Conservation (phyloP, 2,797 vertebrate genomes). For the Chelon labrosus region DNA sequence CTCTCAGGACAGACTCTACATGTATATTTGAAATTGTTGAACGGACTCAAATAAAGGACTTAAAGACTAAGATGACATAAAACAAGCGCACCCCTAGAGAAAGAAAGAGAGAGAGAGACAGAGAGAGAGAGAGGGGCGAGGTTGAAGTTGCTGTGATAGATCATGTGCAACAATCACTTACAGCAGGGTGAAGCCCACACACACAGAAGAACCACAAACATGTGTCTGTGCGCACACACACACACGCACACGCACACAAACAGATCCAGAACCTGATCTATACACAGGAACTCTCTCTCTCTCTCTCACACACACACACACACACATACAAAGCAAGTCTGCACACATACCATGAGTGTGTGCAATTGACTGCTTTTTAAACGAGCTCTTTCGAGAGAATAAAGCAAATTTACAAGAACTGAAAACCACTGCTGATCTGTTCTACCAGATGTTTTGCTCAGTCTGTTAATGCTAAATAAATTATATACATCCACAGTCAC, state of each 20-base stretch:
- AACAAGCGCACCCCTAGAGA: conserved; percentile 15
- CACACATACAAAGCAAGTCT: too few species aligned
- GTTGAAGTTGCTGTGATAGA: conserved; percentile 41
- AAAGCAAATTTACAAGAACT: too few species aligned
- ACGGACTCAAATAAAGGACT: conserved; percentile 27
- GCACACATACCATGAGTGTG: too few species aligned
- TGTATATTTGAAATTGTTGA: conserved; percentile 1
- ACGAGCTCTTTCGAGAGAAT: too few species aligned
- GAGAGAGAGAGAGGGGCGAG: conserved; percentile 23
- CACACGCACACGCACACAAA: conserved; percentile 13
- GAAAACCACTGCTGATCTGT: too few species aligned
- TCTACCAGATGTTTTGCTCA: too few species aligned
- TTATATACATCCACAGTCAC: too few species aligned
- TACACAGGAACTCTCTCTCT: too few species aligned
- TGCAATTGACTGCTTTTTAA: too few species aligned
- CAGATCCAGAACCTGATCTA: too few species aligned
- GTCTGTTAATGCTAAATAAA: too few species aligned
- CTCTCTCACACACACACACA: too few species aligned
- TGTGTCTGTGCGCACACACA: conserved; percentile 47
- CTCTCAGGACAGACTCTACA: not conserved
- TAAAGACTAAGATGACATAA: conserved; percentile 42
- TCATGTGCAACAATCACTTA: conserved; percentile 67
- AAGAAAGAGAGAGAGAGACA: conserved; percentile 24
- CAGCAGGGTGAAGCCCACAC: conserved; percentile 64
- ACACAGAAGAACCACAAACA: conserved; percentile 70